phyloP scores from a whole-genome alignment of 37 sponge, comb jelly and placozoan species.

The Tethya wilhelma region DNA sequence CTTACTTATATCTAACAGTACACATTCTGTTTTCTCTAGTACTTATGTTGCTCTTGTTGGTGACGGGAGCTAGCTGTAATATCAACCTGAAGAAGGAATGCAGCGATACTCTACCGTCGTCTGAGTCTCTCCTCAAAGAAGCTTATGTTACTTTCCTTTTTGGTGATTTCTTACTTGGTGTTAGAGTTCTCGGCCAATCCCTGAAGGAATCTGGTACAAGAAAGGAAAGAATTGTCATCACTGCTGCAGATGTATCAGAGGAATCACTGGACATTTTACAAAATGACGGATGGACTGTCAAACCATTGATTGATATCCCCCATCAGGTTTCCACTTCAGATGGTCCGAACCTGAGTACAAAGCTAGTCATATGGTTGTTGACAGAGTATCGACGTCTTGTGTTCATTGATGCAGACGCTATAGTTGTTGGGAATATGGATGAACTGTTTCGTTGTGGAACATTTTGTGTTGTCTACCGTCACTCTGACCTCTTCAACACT shows the following conservation, averaged over 20 bases:
- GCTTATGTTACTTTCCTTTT: constrained; percentile 19
- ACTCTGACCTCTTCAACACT: constrained; percentile 43
- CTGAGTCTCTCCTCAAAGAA: no score
- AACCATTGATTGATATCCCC: no score
- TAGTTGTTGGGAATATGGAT: constrained; percentile 28
- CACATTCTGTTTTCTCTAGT: no score
- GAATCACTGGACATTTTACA: background rate
- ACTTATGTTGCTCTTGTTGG: no score
- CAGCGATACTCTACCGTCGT: no score
- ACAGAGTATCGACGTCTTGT: constrained; percentile 26
- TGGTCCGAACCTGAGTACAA: constrained; percentile 3
- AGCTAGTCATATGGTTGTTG: constrained; percentile 17
- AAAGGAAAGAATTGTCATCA: constrained; percentile 11
- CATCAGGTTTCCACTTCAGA: background rate
- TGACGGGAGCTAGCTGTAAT: no score
- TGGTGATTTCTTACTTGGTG: constrained; percentile 19
- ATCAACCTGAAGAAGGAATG: no score
- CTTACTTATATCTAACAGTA: no score
- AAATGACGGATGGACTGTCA: constrained; percentile 38
- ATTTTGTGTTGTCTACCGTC: constrained; percentile 35
- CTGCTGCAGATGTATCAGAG: constrained; percentile 13
- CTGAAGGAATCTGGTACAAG: constrained; percentile 25
- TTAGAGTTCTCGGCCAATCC: constrained; percentile 40
- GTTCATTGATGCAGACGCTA: constrained; percentile 30
- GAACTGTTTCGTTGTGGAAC: constrained; percentile 37